A percentile compares a stretch with the other conserved stretches of the same genome.
These are phyloP conservation scores for Sebastes baramenuke DNA, from an alignment of 2,797 vertebrate genomes.

Conservation along the genomic window DNA sequence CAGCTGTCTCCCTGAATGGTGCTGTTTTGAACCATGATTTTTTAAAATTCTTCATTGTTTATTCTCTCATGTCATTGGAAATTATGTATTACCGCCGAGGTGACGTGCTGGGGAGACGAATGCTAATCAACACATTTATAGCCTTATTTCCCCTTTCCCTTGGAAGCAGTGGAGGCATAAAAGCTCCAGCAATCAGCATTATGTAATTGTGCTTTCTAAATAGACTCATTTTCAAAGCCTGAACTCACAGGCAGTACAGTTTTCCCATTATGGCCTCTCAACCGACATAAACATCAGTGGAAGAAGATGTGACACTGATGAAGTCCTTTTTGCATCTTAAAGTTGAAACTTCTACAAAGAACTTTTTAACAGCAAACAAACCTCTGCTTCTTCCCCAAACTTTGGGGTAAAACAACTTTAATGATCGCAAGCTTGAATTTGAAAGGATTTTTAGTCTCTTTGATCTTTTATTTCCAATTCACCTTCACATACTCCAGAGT, in stretches of 20 bases:
- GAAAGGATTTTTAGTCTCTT: slow-evolving; percentile 65
- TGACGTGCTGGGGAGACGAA: slow-evolving; percentile 14
- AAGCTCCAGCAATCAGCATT: slow-evolving; percentile 17
- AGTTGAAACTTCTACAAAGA: slow-evolving; percentile 35
- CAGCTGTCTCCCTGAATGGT: slow-evolving; percentile 53
- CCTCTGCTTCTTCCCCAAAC: slow-evolving; percentile 24
- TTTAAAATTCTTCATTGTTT: slow-evolving; percentile 39
- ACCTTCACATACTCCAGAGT: slow-evolving; percentile 73
- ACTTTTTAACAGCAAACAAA: slow-evolving; percentile 51
- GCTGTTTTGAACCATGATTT: slow-evolving; percentile 37
- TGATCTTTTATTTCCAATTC: slow-evolving; percentile 77
- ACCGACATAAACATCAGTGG: neutral
- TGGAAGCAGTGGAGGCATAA: slow-evolving; percentile 7
- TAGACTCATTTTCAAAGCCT: slow-evolving; percentile 25
- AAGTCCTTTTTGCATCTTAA: slow-evolving; percentile 25
- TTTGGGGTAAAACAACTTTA: slow-evolving; percentile 61
- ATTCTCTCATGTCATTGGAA: slow-evolving; percentile 40
- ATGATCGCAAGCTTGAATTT: slow-evolving; percentile 62
- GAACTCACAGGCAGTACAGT: neutral
- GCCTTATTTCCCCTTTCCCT: neutral
- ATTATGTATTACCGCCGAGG: slow-evolving; percentile 13
- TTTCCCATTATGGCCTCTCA: slow-evolving; percentile 23
- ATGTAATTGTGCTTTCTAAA: slow-evolving; percentile 38
- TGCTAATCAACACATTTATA: slow-evolving; percentile 30
- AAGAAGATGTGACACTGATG: slow-evolving; percentile 14